Evolutionary conservation across 2,113 vertebrate genomes (phyloP), one percentile per base, ranked within the genome.

Genomic region (Nerophis ophidion): DNA sequence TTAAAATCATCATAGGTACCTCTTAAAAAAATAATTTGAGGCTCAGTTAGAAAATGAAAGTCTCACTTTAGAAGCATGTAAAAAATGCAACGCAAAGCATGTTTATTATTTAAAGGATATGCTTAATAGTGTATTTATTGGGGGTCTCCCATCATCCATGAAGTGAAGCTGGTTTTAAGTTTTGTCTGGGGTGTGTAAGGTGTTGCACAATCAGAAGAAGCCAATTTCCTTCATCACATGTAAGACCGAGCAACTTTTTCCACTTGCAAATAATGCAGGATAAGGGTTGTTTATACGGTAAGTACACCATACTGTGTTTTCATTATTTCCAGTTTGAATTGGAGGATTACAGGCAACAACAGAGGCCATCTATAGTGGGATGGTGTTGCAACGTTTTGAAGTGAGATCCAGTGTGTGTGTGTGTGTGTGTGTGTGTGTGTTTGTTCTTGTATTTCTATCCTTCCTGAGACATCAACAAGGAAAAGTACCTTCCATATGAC

Each of bases 181-280:
- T 16, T 75, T 40, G 19, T 38, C 14, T 52, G 15, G 78, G 66
- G 63, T 61, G 72, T 81, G 72, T 56, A 51, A 75, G 68, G 78
- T 84, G 66, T 86, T 84, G 69, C 83, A 84, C 76, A 87, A 83
- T 87, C 16, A 11, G 19, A 80, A 76, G 84, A 87, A 81, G 68
- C 64, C 12, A 50, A 65, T 70, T 72, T 73, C 62, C 66, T 82
- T 81, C 70, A 81, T 81, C 74, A 80, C 46, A 38, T 48, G 68
- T 84, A 86, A 73, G 77, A 63, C 74, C 44, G 49, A 72, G 69
- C 78, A 79, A 54, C 79, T 65, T 66, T 44, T 16, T 50, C 54
- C 12, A 16, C 54, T 6, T 6, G 14, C 40, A 57, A 16, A 57
- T 65, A 71, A 66, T 34, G 17, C 60, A 34, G 40, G 70, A 42